Evolutionary conservation across 2,797 vertebrate species (phyloP).

Genomic region (Sciurus carolinensis): DNA sequence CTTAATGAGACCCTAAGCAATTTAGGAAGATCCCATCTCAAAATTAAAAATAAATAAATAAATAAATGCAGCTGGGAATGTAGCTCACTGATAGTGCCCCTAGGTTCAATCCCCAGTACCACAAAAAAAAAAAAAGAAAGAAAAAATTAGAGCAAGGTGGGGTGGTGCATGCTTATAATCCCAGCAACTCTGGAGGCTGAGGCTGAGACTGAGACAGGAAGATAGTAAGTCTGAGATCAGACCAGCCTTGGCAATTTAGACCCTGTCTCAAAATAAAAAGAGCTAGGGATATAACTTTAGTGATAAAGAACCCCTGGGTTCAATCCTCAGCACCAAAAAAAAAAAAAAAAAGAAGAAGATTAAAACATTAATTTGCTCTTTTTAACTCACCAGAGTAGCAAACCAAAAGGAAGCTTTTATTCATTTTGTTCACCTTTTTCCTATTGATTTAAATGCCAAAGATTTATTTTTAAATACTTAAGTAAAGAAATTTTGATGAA

Average conservation of each 20-base stretch:
- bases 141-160: background rate
- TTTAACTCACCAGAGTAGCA: background rate
- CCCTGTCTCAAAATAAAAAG: no score
- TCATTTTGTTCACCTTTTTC: background rate
- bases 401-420: background rate
- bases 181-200: no score
- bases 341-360: background rate
- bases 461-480: background rate
- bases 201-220: no score
- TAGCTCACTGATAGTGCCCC: no score
- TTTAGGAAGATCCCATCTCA: background rate
- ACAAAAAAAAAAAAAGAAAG: no score
- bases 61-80: no score
- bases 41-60: background rate
- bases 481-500: constrained; percentile 44
- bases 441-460: background rate
- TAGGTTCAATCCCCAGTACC: no score
- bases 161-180: no score
- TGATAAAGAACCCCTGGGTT: no score
- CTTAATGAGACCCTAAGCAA: no score
- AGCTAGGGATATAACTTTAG: background rate
- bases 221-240: no score
- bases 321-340: background rate
- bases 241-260: no score
- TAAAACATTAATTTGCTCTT: background rate